Evolutionary conservation across 2,888 invertebrate genomes (phyloP), one percentile per base, ranked within the genome.

Genomic region (Tipula confusa): DNA sequence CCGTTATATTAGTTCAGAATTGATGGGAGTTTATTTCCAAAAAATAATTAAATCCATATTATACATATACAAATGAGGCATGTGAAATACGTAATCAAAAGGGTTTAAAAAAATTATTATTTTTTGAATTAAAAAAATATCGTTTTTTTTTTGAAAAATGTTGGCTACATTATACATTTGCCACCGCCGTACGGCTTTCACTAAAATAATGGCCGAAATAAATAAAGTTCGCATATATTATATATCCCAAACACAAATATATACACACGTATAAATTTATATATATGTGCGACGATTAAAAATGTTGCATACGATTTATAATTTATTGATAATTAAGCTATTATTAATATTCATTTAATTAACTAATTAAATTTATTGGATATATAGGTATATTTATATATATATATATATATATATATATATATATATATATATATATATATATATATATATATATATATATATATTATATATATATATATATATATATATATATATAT

Each of bases 261-360:
- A 38, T 2, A 5, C 38, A 38, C 38, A 48, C 15, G 18, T 24
- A 64, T 9, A 64, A 24, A 64, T 64, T 64, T 64, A 64, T 64
- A 64, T 15, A 43, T 15, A 43, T 15, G 15, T 64, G 64, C 64
- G 64, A 9, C 24, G 64, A 24, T 64, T 64, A 11, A 43, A 24
- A 24, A 64, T 64, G 64, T 64, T 64, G 64, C 24, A 9, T 64
- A 64, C 9, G 64, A 64, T 64, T 64, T 64, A n/a, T 64, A 64
- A 64, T 64, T 64, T 64, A 64, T 64, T 64, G 64, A 64, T 64
- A 43, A 43, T 43, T 43, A 64, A 64, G 24, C 64, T 64, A 64
- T 64, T 64, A 64, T 64, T 64, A 64, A 64, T 64, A 64, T 64
- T 64, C 64, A 64, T 64, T 64, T 64, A 64, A 64, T 64, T 64